Base-by-base conservation (phyloP, 2,797 vertebrate species). In the Sebastes nivosus region DNA sequence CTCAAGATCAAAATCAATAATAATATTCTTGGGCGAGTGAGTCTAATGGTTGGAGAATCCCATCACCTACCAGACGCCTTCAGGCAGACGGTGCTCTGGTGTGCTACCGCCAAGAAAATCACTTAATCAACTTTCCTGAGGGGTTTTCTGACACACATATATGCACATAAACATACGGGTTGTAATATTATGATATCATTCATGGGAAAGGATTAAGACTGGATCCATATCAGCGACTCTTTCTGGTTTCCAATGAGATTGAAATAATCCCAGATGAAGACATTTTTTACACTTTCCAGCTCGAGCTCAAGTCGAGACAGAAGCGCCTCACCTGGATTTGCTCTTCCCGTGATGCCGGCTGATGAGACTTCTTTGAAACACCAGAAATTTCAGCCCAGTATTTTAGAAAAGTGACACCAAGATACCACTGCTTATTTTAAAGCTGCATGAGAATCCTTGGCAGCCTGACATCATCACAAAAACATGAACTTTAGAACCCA, bases 1-100 rank as follows among this genome's bases (percentile, higher is more conserved):
- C 92, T 91, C 91, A 91, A 86, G 89, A 90, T 92, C 88, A 60
- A 86, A 90, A 94, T 93, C 93, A 91, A 94, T 94, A 92, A 93
- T 90, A 93, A 94, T 93, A 94, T 93, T 93, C 83, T 82, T 88
- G 83, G 80, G 68, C 74, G 79, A 91, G 74, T 90, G 81, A 79
- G 77, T 87, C 87, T 87, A 89, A 92, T 87, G 85, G 81, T 67
- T 22, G 80, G 59, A 90, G 84, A 85, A 90, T 83, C 83, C 82
- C 84, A 90, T 93, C 91, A 93, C 75, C 85, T 20, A 46, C 4
- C 70, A 71, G 72, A 72, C 29, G 52, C 81, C 86, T 84, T 58
- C 66, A 46, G 84, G 90, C 83, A 25, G 75, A 29, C 36, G 2
- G 0, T 3, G n/a, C 69, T 69, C 10, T 36, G 30, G 70, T 85